Conservation (phyloP, 2,113 vertebrate genomes). For the Mus spicilegus region DNA sequence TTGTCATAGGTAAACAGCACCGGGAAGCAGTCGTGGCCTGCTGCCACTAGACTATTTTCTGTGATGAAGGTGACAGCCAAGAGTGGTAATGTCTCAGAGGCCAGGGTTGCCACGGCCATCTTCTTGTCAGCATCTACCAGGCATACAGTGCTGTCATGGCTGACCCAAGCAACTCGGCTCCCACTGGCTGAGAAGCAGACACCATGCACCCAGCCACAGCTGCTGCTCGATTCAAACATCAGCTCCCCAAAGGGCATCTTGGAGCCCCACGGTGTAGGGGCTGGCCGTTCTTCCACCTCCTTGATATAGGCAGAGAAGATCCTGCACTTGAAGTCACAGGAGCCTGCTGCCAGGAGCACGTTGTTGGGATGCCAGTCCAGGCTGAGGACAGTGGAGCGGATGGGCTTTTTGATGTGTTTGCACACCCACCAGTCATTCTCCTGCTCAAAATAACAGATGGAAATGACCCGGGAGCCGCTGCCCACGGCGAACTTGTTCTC, state of each 20-base stretch:
- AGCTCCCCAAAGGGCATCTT: too few species aligned
- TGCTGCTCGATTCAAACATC: too few species aligned
- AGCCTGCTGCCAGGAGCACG: constrained; percentile 94
- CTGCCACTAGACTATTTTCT: constrained; percentile 96
- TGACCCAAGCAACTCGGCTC: constrained; percentile 95
- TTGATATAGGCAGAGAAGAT: constrained; percentile 99
- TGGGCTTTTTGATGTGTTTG: constrained; percentile 99
- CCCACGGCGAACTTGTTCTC: constrained; percentile 99
- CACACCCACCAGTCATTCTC: constrained; percentile 99
- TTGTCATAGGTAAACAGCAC: constrained; percentile 94
- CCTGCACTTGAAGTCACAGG: constrained; percentile 99
- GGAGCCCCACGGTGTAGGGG: constrained; percentile 81
- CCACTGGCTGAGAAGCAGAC: too few species aligned
- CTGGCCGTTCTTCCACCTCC: constrained; percentile 97
- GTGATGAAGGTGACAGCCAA: constrained; percentile 98
- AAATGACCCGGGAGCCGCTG: constrained; percentile 97
- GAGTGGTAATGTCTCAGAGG: constrained; percentile 93
- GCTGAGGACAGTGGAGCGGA: constrained; percentile 96
- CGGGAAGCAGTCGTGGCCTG: constrained; percentile 97
- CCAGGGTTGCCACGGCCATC: constrained; percentile 88
- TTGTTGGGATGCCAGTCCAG: constrained; percentile 99
- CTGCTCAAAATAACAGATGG: constrained; percentile 99
- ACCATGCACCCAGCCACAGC: too few species aligned
- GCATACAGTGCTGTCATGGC: constrained; percentile 96
- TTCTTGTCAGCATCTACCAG: constrained; percentile 94